A percentile compares a stretch with the other conserved stretches of the same genome.
These are phyloP conservation scores for Ridgeia piscesae DNA, from an alignment of 1,140 invertebrate species.

Conservation along the genomic window DNA sequence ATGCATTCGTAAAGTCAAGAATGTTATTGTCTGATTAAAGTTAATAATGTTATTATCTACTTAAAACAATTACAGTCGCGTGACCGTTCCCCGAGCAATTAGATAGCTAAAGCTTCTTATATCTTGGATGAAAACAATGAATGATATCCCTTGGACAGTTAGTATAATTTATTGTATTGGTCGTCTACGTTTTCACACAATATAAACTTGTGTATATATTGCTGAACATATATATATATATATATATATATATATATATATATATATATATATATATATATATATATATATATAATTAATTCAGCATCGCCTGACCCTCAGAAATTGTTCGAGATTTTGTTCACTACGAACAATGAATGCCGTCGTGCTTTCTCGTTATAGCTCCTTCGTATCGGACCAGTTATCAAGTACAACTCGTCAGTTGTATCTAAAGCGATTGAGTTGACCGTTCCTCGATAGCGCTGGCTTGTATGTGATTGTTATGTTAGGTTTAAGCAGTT, in stretches of 20 bases:
- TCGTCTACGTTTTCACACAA: neutral
- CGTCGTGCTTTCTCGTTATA: neutral
- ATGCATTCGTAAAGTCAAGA: too few species aligned
- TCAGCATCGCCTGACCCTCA: neutral
- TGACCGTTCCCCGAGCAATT: too few species aligned
- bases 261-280: too few species aligned
- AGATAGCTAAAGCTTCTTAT: too few species aligned
- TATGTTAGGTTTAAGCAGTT: neutral
- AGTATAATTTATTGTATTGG: neutral
- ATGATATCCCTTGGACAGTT: neutral
- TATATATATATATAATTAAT: too few species aligned
- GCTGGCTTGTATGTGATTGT: neutral
- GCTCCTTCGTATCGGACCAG: neutral
- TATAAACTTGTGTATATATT: too few species aligned
- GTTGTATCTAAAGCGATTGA: neutral
- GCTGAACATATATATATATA: too few species aligned
- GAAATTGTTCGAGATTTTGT: neutral
- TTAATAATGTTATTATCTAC: too few species aligned
- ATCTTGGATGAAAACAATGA: too few species aligned
- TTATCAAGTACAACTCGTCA: neutral
- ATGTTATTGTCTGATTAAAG: too few species aligned
- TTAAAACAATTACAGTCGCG: too few species aligned
- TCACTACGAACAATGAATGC: neutral
- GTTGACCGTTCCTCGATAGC: neutral
- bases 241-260: too few species aligned